Percentiles rank a stretch among this genome's conserved stretches.
Evolutionary conservation across 2,113 vertebrate species (phyloP).

Genomic region (Chaetura pelagica): DNA sequence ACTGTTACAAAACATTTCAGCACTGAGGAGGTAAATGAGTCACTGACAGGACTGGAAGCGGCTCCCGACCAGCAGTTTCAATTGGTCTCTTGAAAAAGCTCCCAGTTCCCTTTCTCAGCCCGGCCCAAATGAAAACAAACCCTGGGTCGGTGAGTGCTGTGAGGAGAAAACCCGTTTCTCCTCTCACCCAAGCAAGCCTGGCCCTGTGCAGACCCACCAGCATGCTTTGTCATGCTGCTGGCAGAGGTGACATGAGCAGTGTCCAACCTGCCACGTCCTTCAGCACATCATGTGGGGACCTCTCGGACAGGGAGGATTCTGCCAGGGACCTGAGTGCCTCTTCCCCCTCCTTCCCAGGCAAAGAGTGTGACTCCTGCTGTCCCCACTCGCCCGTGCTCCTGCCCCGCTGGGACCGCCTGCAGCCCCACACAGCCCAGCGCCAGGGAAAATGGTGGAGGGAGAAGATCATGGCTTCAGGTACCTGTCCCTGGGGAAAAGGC

Average conservation of each 20-base stretch:
- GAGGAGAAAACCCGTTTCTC: not conserved
- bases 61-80: constrained; percentile 5
- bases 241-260: not conserved
- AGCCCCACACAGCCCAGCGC: not conserved
- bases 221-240: not conserved
- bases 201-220: not conserved
- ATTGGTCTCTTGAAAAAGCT: not conserved
- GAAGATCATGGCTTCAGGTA: constrained; percentile 72
- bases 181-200: rapidly evolving
- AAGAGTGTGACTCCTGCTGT: constrained; percentile 69
- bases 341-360: constrained; percentile 50
- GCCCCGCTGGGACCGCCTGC: constrained; percentile 27
- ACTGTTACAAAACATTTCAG: not conserved
- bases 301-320: rapidly evolving
- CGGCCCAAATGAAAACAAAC: constrained; percentile 23
- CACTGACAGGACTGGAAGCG: not conserved
- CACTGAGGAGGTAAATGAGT: not conserved
- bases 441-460: constrained; percentile 67
- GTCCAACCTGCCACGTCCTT: not conserved
- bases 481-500: not conserved
- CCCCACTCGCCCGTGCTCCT: not conserved
- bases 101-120: constrained; percentile 45
- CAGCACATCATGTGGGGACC: not conserved
- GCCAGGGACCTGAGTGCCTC: rapidly evolving
- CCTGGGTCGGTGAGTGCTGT: rapidly evolving